These are phyloP conservation scores for Chromobotia macracanthus DNA, from an alignment of 2,797 vertebrate genomes.

Conservation along the genomic window DNA sequence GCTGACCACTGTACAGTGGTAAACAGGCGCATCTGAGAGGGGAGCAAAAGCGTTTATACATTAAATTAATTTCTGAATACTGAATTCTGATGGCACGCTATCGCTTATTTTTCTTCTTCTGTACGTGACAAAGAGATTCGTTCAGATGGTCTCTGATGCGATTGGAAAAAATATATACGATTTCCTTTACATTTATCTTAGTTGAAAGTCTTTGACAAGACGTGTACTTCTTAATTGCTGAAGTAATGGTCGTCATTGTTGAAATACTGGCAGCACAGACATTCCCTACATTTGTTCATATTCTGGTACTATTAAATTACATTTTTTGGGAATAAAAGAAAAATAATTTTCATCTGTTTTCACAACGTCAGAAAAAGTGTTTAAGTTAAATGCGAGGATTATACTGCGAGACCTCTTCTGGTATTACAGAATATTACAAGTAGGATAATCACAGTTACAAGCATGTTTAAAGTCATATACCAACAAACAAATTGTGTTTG, in stretches of 20 bases:
- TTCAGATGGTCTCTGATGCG: constrained; percentile 12
- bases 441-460: not conserved
- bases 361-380: not conserved
- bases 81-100: constrained; percentile 24
- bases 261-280: not conserved
- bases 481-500: too few species aligned
- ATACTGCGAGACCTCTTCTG: constrained; percentile 46
- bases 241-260: not conserved
- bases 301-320: not conserved
- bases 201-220: not conserved
- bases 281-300: too few species aligned
- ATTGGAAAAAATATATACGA: not conserved
- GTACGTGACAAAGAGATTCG: not conserved
- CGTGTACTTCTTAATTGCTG: not conserved
- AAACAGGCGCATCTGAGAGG: constrained; percentile 49
- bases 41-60: constrained; percentile 34
- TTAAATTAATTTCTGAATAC: constrained; percentile 39
- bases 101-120: not conserved
- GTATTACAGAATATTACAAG: constrained; percentile 6
- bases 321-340: not conserved
- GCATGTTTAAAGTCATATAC: too few species aligned
- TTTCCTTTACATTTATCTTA: not conserved
- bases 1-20: constrained; percentile 62
- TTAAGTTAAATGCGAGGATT: not conserved
- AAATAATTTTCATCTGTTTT: not conserved